Base-by-base conservation (phyloP, 2,888 invertebrate genomes). In the Eupithecia pulchellata region DNA sequence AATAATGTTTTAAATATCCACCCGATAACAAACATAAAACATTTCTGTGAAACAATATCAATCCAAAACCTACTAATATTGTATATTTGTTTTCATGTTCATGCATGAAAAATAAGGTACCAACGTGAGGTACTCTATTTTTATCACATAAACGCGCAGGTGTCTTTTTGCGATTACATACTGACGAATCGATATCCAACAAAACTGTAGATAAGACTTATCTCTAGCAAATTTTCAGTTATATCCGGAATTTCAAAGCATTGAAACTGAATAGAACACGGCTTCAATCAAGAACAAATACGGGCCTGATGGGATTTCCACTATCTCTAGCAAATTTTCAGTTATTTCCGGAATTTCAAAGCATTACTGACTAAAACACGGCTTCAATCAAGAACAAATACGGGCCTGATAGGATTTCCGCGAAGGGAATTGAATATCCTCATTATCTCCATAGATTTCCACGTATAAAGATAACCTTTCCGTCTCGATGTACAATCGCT, bases 381-480 rank as follows among this genome's bases (percentile, higher is more conserved):
- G 17, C 39, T 42, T 42, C 8, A 47, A 47, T 52, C 52, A 25
- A 52, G 52, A 52, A 52, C 11, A 52, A 52, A 20, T 52, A 52
- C 52, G 13, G 11, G 13, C 20, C 25, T 52, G 52, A 25, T 52
- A 25, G 32, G 27, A 47, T 68, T 72, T 72, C 65, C 58, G 66
- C 62, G 68, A 47, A 72, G 66, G 68, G 36, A 66, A 66, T 60
- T 69, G 66, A 72, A 69, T 64, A 20, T 47, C 42, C 20, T 34
- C 42, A 62, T 57, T 67, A 39, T 72, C 66, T 62, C 61, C 58
- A 69, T 63, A 58, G 47, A 65, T 55, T 69, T 66, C 68, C 60
- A 65, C 73, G 29, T 72, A 73, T 63, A n/a, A n/a, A 71, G 76
- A 83, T 81, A 83, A 8, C 69, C 66, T 68, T 66, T 63, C 36